phyloP scores from a whole-genome alignment of 2,113 vertebrate species.

The Alosa alosa region DNA sequence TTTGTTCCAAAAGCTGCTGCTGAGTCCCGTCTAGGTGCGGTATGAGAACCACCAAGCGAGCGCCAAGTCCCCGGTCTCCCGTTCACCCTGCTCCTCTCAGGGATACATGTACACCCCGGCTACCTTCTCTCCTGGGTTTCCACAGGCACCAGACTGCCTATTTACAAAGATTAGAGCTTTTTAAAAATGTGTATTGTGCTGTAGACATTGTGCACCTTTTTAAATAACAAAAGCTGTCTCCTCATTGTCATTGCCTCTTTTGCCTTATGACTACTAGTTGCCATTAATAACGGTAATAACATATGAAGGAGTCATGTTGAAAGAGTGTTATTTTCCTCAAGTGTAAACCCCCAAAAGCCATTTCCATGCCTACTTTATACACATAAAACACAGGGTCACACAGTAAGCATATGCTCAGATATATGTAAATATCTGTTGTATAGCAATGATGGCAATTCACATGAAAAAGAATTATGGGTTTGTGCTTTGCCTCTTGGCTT shows the following conservation, averaged over 20 bases:
- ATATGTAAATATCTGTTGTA: conserved; percentile 15
- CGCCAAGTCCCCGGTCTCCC: not conserved
- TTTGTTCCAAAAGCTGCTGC: not conserved
- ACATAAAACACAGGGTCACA: not conserved
- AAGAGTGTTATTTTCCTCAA: conserved; percentile 4
- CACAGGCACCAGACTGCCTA: not conserved
- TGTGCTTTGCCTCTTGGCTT: conserved; percentile 8
- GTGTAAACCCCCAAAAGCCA: not conserved
- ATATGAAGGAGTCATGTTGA: not conserved
- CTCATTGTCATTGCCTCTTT: not conserved
- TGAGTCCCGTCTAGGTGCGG: not conserved
- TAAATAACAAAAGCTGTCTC: not conserved
- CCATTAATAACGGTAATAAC: not conserved
- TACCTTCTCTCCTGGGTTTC: not conserved
- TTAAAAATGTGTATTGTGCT: not conserved
- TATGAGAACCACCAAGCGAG: not conserved
- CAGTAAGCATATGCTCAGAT: not conserved
- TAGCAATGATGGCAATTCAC: not conserved
- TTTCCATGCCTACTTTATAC: not conserved
- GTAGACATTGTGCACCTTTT: not conserved
- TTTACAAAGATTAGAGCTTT: not conserved
- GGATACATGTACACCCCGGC: not conserved
- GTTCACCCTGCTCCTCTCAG: not conserved
- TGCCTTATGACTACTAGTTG: not conserved
- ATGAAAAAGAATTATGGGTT: conserved; percentile 12